These are phyloP conservation scores for Girardinus metallicus DNA, from an alignment of 2,797 vertebrate species.

Conservation along the genomic window DNA sequence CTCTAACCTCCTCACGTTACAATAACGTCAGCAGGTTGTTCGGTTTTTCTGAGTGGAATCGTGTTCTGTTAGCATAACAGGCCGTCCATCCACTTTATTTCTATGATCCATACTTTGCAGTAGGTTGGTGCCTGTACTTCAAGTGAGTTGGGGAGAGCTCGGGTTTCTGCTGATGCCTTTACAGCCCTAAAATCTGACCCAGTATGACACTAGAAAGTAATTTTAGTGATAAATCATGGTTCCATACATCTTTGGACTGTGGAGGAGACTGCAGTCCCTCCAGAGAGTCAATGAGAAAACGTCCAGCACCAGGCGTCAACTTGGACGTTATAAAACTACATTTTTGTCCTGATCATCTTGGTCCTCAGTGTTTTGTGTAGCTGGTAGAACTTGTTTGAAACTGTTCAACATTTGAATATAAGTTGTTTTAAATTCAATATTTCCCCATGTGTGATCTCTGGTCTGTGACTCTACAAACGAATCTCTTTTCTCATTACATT, in stretches of 20 bases:
- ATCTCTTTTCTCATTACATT: neutral
- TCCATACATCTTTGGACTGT: neutral
- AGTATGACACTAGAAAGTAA: neutral
- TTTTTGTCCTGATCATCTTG: neutral
- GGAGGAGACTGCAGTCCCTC: neutral
- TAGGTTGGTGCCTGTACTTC: neutral
- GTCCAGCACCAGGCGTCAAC: neutral
- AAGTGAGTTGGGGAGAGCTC: neutral
- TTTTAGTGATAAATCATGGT: neutral
- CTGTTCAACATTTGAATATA: neutral
- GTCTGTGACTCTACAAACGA: neutral
- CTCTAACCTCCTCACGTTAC: neutral
- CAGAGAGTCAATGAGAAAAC: neutral
- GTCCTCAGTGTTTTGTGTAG: neutral
- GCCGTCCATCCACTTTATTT: neutral
- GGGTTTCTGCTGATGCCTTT: neutral
- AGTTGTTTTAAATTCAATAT: neutral
- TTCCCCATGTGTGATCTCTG: neutral
- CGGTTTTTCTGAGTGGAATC: neutral
- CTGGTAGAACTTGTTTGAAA: neutral
- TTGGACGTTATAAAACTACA: neutral
- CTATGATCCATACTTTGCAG: neutral
- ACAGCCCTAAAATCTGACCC: neutral
- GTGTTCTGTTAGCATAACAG: neutral
- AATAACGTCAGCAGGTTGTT: neutral